phyloP scores from a whole-genome alignment of 1,140 invertebrate species.

The Fopius arisanus region DNA sequence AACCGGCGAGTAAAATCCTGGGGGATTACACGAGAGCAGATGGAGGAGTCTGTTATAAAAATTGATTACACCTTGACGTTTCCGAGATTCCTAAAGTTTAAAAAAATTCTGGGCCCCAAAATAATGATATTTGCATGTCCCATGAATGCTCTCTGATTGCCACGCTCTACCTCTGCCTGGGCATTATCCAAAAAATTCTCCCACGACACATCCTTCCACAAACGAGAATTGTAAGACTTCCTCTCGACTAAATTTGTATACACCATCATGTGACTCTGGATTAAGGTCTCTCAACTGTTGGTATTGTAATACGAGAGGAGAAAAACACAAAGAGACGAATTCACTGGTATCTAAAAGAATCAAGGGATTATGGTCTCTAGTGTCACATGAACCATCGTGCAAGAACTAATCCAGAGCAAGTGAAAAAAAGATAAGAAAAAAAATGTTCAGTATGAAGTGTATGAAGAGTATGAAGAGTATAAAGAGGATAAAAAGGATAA shows the following conservation, averaged over 20 bases:
- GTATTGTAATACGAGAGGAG: neutral
- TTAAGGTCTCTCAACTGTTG: constrained; percentile 5
- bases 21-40: neutral
- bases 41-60: too few species aligned
- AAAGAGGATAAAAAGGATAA: neutral
- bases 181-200: constrained; percentile 14
- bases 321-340: neutral
- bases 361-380: neutral
- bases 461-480: too few species aligned
- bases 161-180: neutral
- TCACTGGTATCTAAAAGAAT: neutral
- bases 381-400: neutral
- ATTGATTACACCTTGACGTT: neutral
- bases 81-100: too few species aligned
- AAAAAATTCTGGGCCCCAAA: too few species aligned
- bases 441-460: too few species aligned
- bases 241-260: constrained; percentile 7
- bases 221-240: constrained; percentile 3
- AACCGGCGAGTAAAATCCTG: neutral
- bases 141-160: constrained; percentile 52
- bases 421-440: neutral
- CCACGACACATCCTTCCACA: constrained; percentile 28
- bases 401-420: neutral
- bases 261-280: constrained; percentile 10
- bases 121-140: constrained; percentile 55